Base-by-base conservation (phyloP, 2,113 vertebrate genomes). In the Ictalurus punctatus region DNA sequence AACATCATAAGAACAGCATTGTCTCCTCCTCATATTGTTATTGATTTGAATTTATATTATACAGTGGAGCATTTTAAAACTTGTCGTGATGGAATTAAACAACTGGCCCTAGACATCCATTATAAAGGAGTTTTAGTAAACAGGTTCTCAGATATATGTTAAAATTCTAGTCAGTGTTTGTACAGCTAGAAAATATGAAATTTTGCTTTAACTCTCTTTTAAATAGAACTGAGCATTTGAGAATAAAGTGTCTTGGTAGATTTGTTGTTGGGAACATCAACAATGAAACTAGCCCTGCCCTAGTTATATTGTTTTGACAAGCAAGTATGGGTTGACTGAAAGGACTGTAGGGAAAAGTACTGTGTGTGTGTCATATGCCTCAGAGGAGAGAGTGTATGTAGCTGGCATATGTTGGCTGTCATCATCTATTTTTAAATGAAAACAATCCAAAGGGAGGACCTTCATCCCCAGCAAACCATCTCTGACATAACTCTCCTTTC, bases 371-470 rank as follows among this genome's bases (percentile, higher is more conserved):
- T 81, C 27, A 79, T 79, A n/a, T 85, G 65, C 85, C 81, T 81
- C 61, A 74, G 84, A 56, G 67, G 37, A 81, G 58, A 82, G 83
- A 67, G 44, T 74, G 86, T 56, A 21, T 54, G 67, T 84, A 69
- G n/a, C 16, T 78, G 87, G 56, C 61, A 87, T 87, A 89, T 92
- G 86, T 78, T 82, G 83, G 83, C 89, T 81, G 69, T 92, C 91
- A 92, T 87, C 82, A 61, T 90, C 74, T 48, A 76, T 81, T 88
- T 91, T 89, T 90, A 82, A 91, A 91, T 89, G 82, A 86, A 87
- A 90, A 90, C 89, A 91, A 87, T 87, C 89, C 86, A 87, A 85
- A 74, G 81, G 84, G 87, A 88, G 88, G 88, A 88, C 89, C 90
- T 90, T 87, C 87, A 44, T 73, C 83, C 52, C 81, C 78, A 92